These are phyloP conservation scores for Callyntrura sp. DNA, from an alignment of 2,888 invertebrate species.

Conservation along the genomic window DNA sequence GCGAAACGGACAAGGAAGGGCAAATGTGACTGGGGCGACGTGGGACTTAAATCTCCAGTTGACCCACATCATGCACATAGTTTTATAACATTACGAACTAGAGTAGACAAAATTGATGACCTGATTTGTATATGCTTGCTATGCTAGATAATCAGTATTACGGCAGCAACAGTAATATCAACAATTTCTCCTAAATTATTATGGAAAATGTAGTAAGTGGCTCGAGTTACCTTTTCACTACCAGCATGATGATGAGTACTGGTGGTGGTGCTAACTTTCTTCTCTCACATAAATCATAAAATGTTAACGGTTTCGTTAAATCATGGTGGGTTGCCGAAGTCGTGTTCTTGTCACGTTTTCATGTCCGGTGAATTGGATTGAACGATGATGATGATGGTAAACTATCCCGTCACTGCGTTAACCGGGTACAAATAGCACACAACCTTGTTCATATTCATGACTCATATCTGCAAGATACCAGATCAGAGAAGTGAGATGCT, in stretches of 20 bases:
- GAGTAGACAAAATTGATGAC: constrained; percentile 6
- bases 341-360: constrained; percentile 41
- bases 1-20: neutral
- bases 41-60: neutral
- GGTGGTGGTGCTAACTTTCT: neutral
- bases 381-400: constrained; percentile 17
- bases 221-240: neutral
- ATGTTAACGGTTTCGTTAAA: neutral
- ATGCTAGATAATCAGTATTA: too few species aligned
- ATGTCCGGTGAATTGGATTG: constrained; percentile 31
- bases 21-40: neutral
- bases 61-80: neutral
- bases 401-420: neutral
- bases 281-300: constrained; percentile 31
- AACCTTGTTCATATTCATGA: constrained; percentile 15
- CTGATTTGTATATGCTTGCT: neutral
- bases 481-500: neutral
- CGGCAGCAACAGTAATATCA: neutral
- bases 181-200: neutral
- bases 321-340: neutral
- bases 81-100: neutral
- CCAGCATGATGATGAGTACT: neutral
- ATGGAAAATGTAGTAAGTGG: constrained; percentile 2
- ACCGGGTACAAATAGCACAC: neutral
- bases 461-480: neutral